A percentile compares a stretch with the other conserved stretches of the same genome.
Conservation (phyloP, 2,797 vertebrate genomes). For the Sebastiscus tertius region DNA sequence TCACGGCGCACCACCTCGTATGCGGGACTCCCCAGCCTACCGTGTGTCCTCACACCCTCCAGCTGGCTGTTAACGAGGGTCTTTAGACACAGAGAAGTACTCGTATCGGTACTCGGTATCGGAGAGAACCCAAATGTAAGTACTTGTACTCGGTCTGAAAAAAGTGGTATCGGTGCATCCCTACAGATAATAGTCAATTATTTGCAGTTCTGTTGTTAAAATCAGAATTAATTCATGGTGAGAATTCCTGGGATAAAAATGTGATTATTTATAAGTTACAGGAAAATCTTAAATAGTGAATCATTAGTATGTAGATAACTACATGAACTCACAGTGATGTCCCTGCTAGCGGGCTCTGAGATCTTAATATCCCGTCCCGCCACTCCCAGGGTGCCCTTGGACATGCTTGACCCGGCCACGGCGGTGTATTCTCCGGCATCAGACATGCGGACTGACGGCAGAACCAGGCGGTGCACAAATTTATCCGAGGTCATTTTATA, state of each 20-base stretch:
- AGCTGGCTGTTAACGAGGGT: too few relatives aligned
- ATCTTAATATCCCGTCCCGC: slow-evolving; percentile 73
- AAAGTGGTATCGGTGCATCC: too few relatives aligned
- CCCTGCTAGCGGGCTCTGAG: slow-evolving; percentile 53
- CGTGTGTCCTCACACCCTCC: too few relatives aligned
- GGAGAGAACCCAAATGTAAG: too few relatives aligned
- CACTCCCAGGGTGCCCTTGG: slow-evolving; percentile 76
- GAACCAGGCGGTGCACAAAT: slow-evolving; percentile 89
- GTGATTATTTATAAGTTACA: not conserved
- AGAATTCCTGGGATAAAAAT: not conserved
- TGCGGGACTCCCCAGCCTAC: too few relatives aligned
- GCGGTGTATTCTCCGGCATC: slow-evolving; percentile 94
- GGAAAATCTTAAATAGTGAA: too few relatives aligned
- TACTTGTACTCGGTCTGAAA: too few relatives aligned
- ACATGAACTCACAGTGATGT: slow-evolving; percentile 59
- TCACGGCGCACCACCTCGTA: too few relatives aligned
- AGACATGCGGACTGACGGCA: slow-evolving; percentile 90
- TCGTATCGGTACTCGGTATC: too few relatives aligned
- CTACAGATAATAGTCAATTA: not conserved
- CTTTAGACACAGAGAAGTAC: too few relatives aligned
- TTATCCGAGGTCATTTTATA: slow-evolving; percentile 90
- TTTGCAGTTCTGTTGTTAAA: not conserved
- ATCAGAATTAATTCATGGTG: not conserved
- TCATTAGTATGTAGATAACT: not conserved
- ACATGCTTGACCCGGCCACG: slow-evolving; percentile 94